phyloP scores from a whole-genome alignment of 2,888 invertebrate species.

The Pecten maximus region DNA sequence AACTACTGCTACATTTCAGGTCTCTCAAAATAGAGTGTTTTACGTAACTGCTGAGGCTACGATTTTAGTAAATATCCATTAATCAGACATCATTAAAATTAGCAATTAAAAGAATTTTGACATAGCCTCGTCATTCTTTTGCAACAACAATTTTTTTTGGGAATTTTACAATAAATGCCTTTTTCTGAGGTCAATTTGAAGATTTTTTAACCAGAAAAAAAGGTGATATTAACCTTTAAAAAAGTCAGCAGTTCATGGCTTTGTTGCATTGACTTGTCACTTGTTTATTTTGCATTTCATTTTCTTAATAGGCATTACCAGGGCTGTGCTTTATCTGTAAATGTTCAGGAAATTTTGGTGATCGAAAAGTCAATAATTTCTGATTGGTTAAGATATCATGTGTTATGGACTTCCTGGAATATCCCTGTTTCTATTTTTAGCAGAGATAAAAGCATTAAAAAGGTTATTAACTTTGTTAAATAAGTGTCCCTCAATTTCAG shows the following conservation, averaged over 20 bases:
- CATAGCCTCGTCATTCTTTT: too few relatives aligned
- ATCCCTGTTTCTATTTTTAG: neutral
- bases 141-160: too few relatives aligned
- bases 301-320: too few relatives aligned
- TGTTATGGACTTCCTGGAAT: neutral
- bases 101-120: neutral
- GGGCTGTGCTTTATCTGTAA: too few relatives aligned
- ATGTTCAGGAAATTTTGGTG: neutral
- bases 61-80: neutral
- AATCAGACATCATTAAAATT: neutral
- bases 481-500: too few relatives aligned
- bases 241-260: neutral
- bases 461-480: too few relatives aligned
- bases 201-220: neutral
- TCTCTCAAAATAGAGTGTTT: too few relatives aligned
- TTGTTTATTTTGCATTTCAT: neutral
- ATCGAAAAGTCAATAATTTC: neutral
- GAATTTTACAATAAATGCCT: too few relatives aligned
- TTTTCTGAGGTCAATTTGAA: neutral
- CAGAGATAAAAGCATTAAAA: too few relatives aligned
- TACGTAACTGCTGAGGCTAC: neutral
- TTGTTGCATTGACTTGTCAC: neutral
- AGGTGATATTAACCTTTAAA: neutral
- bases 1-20: neutral
- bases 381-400: neutral